Evolutionary conservation across 1,140 invertebrate species (phyloP), one percentile per base, ranked within the genome.

Genomic region (Camponotus floridanus): DNA sequence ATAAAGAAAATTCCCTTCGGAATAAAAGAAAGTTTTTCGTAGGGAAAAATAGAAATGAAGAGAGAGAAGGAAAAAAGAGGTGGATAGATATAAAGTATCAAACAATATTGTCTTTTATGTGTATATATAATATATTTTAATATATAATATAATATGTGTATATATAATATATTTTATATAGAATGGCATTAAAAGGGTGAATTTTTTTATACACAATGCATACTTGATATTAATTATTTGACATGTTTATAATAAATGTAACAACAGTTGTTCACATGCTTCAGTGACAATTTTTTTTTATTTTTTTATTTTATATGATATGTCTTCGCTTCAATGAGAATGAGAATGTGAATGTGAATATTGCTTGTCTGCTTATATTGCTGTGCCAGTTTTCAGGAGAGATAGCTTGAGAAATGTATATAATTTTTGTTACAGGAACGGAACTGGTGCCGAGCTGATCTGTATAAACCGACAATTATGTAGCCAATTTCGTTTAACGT

Each of bases 371-470:
- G 13, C 39, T 51, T 67, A 8, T 8, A 7, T 42, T 9, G 11
- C 3, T 4, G 51, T 73, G 39, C 0, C 7, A 33, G 26, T 73
- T 70, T 65, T 62, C 13, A 45, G 67, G n/a, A 71, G 21, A 1
- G 42, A 57, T 1, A 71, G 18, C 4, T 45, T 57, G 45, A 79
- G 18, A 57, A 26, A 61, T 57, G 21, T 73, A 39, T 78, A 67
- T 85, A 61, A 89, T 87, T 86, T 92, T 67, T 94, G 87, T 94
- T 95, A 13, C 93, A 95, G 94, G 94, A 83, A 95, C 94, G n/a
- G 94, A 94, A 86, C 86, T 95, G 83, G 94, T 94, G 67, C 93
- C 91, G 68, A 93, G 94, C 90, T 94, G 94, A 93, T 93, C 90
- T 89, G 91, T 36, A 42, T 86, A 68, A 59, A 18, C 76, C 4